A percentile compares a stretch with the other conserved stretches of the same genome.
Evolutionary conservation across 2,113 vertebrate species (phyloP).

Genomic region (Pterocles burchelli): DNA sequence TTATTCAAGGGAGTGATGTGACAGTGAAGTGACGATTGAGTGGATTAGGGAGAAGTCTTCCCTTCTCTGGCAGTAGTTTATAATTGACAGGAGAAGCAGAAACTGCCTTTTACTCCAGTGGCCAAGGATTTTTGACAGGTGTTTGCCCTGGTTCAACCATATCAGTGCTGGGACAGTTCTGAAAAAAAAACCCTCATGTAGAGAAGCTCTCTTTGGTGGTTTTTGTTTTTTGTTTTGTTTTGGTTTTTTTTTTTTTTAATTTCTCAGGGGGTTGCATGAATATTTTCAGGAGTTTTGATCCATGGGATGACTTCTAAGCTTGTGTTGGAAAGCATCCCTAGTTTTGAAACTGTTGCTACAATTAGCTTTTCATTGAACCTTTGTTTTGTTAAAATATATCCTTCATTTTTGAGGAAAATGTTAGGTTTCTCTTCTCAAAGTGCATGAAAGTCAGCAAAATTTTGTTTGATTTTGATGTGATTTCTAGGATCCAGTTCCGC

Average conservation of each 20-base stretch:
- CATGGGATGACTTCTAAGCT: accelerated
- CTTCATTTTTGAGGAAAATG: not conserved
- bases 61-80: not conserved
- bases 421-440: not conserved
- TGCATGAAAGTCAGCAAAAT: not conserved
- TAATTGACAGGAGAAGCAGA: not conserved
- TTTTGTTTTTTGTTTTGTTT: too few species aligned
- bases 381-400: not conserved
- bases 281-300: not conserved
- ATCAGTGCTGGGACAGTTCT: not conserved
- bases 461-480: not conserved
- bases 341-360: not conserved
- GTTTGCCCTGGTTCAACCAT: not conserved
- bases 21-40: not conserved
- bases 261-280: not conserved
- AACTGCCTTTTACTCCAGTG: not conserved
- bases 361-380: not conserved
- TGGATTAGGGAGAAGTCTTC: not conserved
- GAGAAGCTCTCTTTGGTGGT: not conserved
- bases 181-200: not conserved
- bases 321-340: not conserved
- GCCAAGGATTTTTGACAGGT: not conserved
- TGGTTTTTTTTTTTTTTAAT: not conserved
- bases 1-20: not conserved
- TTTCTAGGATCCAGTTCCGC: not conserved